Conservation (phyloP, 92 coral and sea anemone genomes). For the Actinernus sp. region DNA sequence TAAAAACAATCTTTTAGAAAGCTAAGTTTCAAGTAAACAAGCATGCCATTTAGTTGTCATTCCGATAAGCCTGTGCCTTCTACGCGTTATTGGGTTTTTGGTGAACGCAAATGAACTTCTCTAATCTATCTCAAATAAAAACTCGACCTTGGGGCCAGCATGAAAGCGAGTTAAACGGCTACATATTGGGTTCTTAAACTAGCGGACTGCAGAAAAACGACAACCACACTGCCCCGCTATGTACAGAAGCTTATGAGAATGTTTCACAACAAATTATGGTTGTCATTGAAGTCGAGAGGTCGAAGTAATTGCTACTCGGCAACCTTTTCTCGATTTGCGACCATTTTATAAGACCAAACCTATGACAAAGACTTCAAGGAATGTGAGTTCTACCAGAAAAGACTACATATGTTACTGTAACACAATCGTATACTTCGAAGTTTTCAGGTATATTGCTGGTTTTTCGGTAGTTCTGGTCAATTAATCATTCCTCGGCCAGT, state of each 20-base stretch:
- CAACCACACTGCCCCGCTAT: conserved; percentile 11
- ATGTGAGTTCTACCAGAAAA: too few relatives aligned
- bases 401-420: too few relatives aligned
- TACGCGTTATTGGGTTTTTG: conserved; percentile 52
- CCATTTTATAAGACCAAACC: too few relatives aligned
- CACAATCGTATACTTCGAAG: too few relatives aligned
- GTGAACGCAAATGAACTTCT: conserved; percentile 37
- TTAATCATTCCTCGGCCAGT: background rate
- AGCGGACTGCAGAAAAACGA: conserved; percentile 16
- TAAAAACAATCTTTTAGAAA: conserved; percentile 4
- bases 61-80: conserved; percentile 32
- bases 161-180: conserved; percentile 13
- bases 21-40: conserved; percentile 56
- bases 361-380: too few relatives aligned
- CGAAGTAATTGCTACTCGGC: too few relatives aligned
- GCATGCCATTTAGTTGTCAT: conserved; percentile 44
- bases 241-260: conserved; percentile 1
- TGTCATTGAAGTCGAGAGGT: background rate
- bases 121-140: conserved; percentile 65
- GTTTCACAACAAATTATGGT: background rate
- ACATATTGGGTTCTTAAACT: conserved; percentile 31
- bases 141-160: conserved; percentile 14
- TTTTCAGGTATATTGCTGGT: too few relatives aligned
- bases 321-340: too few relatives aligned
- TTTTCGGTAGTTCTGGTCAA: background rate